Base-by-base conservation (phyloP, 2,797 vertebrate genomes). In the Lepilemur ruficaudatus region DNA sequence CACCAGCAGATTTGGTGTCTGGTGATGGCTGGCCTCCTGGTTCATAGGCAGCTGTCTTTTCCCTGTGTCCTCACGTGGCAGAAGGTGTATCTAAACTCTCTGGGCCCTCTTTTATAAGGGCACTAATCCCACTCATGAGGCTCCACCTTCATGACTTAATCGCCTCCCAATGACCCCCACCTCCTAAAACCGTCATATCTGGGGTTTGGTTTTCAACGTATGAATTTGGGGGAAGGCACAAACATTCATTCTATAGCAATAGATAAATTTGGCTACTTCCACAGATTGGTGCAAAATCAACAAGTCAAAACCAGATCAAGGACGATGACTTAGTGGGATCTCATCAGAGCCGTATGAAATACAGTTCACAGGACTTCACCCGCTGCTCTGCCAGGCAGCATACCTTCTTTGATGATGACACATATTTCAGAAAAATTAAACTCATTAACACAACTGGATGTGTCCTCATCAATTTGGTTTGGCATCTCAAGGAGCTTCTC, bases 281-380 rank as follows among this genome's bases (percentile, higher is more conserved):
- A 30, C 2, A 20, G 55, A 52, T 4, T 3, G 59, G 43, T 35
- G 17, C 35, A 48, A 83, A 70, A 52, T 43, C 43, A 69, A 25
- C 15, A 46, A 17, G 15, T 69, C 35, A 50, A 85, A 43, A 41
- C 20, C 13, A 38, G n/a, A 69, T 57, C 61, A 38, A 7, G 30
- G 50, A 15, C n/a, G 20, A 15, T 28, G 20, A 22, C 17, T 10
- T 17, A 30, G 38, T 11, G 18, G 9, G 22, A 15, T n/a, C 63
- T n/a, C 41, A 1, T 18, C 2, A 0, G 3, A 59, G 50, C 80
- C 13, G 1, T 1, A 2, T 5, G 52, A 67, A 72, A 48, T 10
- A 3, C 9, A 20, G 20, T 43, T 59, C 57, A 73, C 72, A 11
- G 81, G 61, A 48, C 23, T 11, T 25, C 14, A 23, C 38, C 70